Percentiles rank a stretch among this genome's conserved stretches.
These are phyloP conservation scores for Megaceryle alcyon DNA, from an alignment of 2,797 vertebrate species.

Conservation along the genomic window DNA sequence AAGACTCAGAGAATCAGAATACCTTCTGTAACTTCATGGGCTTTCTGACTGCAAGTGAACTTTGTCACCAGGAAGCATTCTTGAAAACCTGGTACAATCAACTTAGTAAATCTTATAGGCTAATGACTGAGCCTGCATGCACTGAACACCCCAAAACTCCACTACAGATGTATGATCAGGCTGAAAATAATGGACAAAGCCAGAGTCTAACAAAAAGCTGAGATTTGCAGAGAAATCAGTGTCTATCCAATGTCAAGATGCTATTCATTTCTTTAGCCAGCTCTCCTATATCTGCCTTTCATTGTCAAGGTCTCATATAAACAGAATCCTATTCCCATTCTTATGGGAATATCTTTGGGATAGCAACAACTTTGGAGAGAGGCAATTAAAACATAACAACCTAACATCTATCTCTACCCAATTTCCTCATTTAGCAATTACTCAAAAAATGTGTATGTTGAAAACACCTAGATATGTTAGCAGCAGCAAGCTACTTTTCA, in stretches of 20 bases:
- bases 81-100: neutral
- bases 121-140: neutral
- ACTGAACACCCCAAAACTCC: neutral
- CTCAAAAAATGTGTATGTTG: neutral
- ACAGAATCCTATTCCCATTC: neutral
- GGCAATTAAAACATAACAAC: neutral
- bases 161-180: neutral
- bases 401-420: neutral
- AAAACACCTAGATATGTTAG: neutral
- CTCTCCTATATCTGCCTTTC: neutral
- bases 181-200: neutral
- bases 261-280: neutral
- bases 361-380: neutral
- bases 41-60: neutral
- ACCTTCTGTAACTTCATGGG: neutral
- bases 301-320: neutral
- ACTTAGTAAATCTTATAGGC: neutral
- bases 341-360: neutral
- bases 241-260: neutral
- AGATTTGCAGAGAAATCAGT: neutral
- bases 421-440: neutral
- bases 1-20: neutral
- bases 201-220: neutral
- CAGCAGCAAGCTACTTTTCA: neutral
- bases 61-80: neutral